These are phyloP conservation scores for Galleria mellonella DNA, from an alignment of 1,140 invertebrate genomes.

Conservation along the genomic window DNA sequence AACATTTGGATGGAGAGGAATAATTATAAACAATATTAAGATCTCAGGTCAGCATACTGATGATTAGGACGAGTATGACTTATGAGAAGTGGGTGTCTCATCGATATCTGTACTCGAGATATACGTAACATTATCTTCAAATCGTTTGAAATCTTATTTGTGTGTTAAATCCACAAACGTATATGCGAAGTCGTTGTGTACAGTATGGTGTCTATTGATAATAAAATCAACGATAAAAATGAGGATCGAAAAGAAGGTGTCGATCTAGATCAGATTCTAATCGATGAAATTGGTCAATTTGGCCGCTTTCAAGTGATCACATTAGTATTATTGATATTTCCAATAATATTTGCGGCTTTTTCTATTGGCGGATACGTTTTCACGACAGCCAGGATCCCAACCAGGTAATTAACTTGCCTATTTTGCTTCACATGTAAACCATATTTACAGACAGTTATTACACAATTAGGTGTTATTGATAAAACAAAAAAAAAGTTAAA, in stretches of 20 bases:
- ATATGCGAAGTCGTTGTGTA: background rate
- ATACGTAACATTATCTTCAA: too few species aligned
- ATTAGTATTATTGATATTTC: slow-evolving; percentile 38
- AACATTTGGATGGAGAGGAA: too few species aligned
- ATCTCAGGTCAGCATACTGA: too few species aligned
- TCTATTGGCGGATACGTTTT: slow-evolving; percentile 57
- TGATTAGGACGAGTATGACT: too few species aligned
- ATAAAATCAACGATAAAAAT: slow-evolving; percentile 5
- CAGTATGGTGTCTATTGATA: slow-evolving; percentile 16
- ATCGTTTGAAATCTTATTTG: too few species aligned
- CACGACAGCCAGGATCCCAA: slow-evolving; percentile 48
- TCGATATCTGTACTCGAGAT: too few species aligned
- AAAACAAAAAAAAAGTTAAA: background rate
- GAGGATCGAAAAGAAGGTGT: slow-evolving; percentile 12
- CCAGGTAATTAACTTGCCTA: slow-evolving; percentile 33
- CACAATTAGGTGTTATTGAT: too few species aligned
- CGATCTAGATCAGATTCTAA: slow-evolving; percentile 45
- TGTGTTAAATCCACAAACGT: too few species aligned
- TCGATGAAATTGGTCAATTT: slow-evolving; percentile 48
- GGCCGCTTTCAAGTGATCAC: slow-evolving; percentile 47
- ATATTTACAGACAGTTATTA: too few species aligned
- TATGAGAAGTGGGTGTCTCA: too few species aligned
- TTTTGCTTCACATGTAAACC: too few species aligned
- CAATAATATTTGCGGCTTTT: slow-evolving; percentile 55
- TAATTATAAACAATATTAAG: too few species aligned